Percentiles rank a stretch among this genome's conserved stretches.
Conservation (phyloP, 2,113 vertebrate species). For the Oreotrochilus melanogaster region DNA sequence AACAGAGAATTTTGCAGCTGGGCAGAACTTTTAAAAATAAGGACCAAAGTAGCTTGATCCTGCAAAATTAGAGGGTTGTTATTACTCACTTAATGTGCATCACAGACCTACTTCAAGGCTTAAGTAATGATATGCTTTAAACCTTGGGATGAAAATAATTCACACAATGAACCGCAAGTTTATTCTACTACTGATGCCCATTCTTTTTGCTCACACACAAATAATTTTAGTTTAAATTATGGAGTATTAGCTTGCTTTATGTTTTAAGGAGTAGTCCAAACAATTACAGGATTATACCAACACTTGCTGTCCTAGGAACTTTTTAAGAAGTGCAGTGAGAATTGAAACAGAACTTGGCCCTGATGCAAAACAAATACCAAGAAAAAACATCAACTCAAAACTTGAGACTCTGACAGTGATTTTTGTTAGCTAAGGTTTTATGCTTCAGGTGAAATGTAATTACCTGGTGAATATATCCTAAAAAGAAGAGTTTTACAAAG, state of each 20-base stretch:
- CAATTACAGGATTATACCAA: slow-evolving; percentile 34
- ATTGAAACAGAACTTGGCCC: slow-evolving; percentile 21
- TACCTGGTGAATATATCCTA: neutral
- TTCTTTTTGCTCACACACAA: neutral
- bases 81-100: neutral
- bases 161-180: neutral
- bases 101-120: neutral
- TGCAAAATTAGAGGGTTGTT: neutral
- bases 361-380: slow-evolving; percentile 19
- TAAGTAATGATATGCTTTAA: neutral
- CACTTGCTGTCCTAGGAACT: neutral
- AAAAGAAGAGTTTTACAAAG: neutral
- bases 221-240: neutral
- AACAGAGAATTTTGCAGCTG: neutral
- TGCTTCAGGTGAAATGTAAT: neutral
- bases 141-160: neutral
- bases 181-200: neutral
- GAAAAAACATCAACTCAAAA: neutral
- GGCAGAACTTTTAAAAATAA: neutral
- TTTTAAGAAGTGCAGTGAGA: slow-evolving; percentile 20
- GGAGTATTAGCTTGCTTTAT: neutral
- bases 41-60: neutral
- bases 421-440: neutral
- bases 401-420: neutral
- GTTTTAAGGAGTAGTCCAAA: neutral